Base-by-base conservation (phyloP, 2,113 vertebrate genomes). In the Siphamia tubifer region DNA sequence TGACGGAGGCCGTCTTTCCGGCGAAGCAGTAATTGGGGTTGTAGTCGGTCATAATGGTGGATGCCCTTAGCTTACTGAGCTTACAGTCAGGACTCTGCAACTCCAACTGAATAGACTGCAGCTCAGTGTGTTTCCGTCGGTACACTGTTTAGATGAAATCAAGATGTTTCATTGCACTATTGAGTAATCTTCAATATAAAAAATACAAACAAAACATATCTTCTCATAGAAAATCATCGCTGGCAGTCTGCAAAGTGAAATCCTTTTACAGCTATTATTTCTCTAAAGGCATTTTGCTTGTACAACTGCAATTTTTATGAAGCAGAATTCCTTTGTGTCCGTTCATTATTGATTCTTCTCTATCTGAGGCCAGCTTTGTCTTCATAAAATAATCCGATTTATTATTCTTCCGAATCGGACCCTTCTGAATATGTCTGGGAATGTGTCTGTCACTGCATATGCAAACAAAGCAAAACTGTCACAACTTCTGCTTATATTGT, bases 11-110 rank as follows among this genome's bases (percentile, higher is more conserved):
- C 0, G 95, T 97, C 87, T 99, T 99, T 17, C 98, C 98, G 0
- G 95, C 98, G 70, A 99, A 99, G 90, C 97, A 98, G 90, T 99
- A 99, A 93, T 99, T 99, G 81, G 98, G 98, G 82, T 99, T 99
- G 92, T 99, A 99, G 91, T 99, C 98, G 0, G 96, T 99, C 98
- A 99, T 99, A 86, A 99, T 98, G 87, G 98, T 99, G 27, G 98
- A 98, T 23, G 98, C 98, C 0, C 96, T 91, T 62, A 99, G 94
- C 76, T 98, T 99, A 87, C 98, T 99, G 74, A 99, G 93, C 17
- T 99, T 99, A 70, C 98, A 99, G 68, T 99, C 98, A 0, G 98
- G 98, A 85, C 97, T 99, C 90, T 98, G 96, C 43, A 99, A 88
- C 79, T 99, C 98, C 93, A 99, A 92, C 88, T 99, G 97, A 79